Percentiles rank a stretch among this genome's conserved stretches.
Conservation (phyloP, 2,888 invertebrate genomes). For the Epistrophe grossulariae region DNA sequence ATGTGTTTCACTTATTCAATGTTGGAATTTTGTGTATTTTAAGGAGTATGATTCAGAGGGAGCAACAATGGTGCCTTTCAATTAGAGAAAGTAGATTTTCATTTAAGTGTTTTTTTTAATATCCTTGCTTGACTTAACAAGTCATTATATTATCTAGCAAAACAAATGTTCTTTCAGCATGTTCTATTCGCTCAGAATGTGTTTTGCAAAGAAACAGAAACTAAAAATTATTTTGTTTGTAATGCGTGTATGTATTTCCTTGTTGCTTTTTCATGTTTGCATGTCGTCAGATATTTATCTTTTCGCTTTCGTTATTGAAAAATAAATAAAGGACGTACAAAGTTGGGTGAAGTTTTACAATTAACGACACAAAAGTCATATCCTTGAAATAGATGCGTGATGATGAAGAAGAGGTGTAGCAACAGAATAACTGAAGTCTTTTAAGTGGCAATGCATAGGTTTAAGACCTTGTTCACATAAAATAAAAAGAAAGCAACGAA, state of each 20-base stretch:
- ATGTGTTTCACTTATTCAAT: constrained; percentile 41
- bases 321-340: constrained; percentile 65
- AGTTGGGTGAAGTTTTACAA: constrained; percentile 72
- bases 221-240: constrained; percentile 28
- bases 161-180: constrained; percentile 72
- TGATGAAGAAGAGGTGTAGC: constrained; percentile 27
- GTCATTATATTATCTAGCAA: constrained; percentile 68
- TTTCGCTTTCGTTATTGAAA: constrained; percentile 53
- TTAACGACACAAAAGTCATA: constrained; percentile 69
- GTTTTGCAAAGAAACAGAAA: constrained; percentile 57
- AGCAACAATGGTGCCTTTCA: constrained; percentile 63
- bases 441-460: neutral
- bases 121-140: constrained; percentile 65
- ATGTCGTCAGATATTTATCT: constrained; percentile 75
- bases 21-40: constrained; percentile 7
- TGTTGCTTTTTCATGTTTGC: constrained; percentile 68
- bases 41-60: constrained; percentile 37
- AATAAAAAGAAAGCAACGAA: neutral
- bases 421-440: constrained; percentile 24
- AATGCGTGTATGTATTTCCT: constrained; percentile 61
- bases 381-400: constrained; percentile 68
- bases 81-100: constrained; percentile 73
- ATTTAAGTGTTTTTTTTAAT: constrained; percentile 54
- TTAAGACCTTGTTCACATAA: constrained; percentile 31
- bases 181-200: constrained; percentile 47